Base-by-base conservation (phyloP, 2,797 vertebrate species). In the Martes flavigula region DNA sequence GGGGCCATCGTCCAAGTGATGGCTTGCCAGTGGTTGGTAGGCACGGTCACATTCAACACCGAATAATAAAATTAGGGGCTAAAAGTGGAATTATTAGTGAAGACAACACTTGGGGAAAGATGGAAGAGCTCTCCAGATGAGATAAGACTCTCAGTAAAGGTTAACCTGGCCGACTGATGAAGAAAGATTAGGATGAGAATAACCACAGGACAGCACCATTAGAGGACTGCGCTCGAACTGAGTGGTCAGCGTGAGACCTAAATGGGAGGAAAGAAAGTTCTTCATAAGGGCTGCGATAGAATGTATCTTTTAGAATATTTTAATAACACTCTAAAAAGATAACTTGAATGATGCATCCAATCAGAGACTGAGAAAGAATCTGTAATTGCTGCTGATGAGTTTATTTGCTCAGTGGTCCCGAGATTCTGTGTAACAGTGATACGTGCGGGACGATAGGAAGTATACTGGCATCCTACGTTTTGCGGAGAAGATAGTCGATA, bases 71-170 rank as follows among this genome's bases (percentile, higher is more conserved):
- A 58, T 79, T 18, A 81, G 73, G 32, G 10, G 77, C 77, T 73
- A 20, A 81, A 89, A 87, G n/a, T 75, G n/a, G 82, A 91, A 12
- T 43, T 56, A 82, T 68, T 87, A 85, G 60, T 86, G 93, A 87
- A 96, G 64, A 78, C 27, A 85, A 64, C 40, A 11, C 66, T 83
- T 56, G 54, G 75, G 38, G 40, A 68, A 60, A 81, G 85, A 81
- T 46, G 66, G 70, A 72, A 72, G 84, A 79, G 17, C 20, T 32
- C 87, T 68, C 46, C 7, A 46, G 66, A 73, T 62, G 43, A 84
- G 73, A 23, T 17, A 56, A 68, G 48, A 86, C 2, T 38, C 68
- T 87, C 20, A 1, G 54, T 27, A 90, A 94, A 96, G 68, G 75
- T 97, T 83, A 91, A n/a, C 38, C 12, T 94, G 87, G 21, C 40